phyloP scores from a whole-genome alignment of 2,113 vertebrate species.

The Sterna hirundo region DNA sequence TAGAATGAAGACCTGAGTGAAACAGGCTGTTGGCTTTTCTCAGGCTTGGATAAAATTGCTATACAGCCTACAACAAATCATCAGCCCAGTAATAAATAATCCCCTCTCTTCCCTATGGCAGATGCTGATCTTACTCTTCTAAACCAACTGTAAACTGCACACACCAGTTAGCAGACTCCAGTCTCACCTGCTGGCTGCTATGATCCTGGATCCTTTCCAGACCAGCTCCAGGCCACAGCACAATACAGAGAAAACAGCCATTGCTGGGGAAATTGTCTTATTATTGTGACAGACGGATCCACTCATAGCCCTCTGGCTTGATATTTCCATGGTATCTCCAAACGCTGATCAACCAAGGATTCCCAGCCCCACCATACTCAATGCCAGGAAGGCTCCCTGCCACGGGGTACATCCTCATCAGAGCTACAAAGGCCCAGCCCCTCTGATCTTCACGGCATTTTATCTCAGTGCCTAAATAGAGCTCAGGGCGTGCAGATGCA shows the following conservation, averaged over 20 bases:
- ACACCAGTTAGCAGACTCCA: background rate
- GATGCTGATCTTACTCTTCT: background rate
- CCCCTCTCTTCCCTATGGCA: background rate
- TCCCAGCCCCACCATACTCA: background rate
- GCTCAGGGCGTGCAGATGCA: background rate
- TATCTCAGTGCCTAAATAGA: background rate
- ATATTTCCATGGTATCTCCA: background rate
- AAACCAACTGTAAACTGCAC: background rate
- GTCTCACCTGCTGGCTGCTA: background rate
- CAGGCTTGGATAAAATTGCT: background rate
- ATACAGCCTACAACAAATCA: background rate
- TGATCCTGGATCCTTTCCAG: constrained; percentile 11
- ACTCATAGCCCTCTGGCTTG: background rate
- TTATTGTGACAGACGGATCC: background rate
- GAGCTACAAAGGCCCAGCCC: background rate
- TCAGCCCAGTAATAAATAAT: background rate
- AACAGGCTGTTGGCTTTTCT: background rate
- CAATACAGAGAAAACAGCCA: background rate
- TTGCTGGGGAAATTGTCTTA: background rate
- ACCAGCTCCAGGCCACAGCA: background rate
- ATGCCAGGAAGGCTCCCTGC: background rate
- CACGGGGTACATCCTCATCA: background rate
- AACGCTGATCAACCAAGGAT: background rate
- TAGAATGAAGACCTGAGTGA: background rate
- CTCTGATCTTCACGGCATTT: background rate